These are phyloP conservation scores for Acholoe squamosa DNA, from an alignment of 2,888 invertebrate species.

Conservation along the genomic window DNA sequence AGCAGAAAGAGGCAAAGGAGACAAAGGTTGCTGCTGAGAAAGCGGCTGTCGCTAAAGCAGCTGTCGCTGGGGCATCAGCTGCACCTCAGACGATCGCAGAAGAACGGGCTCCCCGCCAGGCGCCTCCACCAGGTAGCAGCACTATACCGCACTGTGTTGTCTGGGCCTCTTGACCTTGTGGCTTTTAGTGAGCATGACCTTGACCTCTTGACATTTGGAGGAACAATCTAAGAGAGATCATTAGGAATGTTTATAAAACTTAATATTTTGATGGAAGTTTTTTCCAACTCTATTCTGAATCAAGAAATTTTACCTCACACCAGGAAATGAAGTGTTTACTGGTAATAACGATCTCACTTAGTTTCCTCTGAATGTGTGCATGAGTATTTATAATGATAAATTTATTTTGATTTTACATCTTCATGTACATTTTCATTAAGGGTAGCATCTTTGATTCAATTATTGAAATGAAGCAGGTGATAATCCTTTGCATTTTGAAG, in stretches of 20 bases:
- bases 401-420: neutral
- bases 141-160: slow-evolving; percentile 28
- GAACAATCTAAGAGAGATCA: neutral
- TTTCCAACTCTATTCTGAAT: neutral
- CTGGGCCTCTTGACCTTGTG: neutral
- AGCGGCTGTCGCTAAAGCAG: neutral
- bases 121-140: slow-evolving; percentile 51
- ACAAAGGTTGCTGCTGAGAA: neutral
- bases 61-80: neutral
- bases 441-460: neutral
- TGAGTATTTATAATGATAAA: neutral
- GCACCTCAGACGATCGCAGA: neutral
- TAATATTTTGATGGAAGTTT: too few species aligned
- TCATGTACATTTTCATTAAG: neutral
- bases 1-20: slow-evolving; percentile 8
- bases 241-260: neutral
- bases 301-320: neutral
- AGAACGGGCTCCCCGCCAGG: neutral
- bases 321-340: too few species aligned
- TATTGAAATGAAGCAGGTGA: too few species aligned
- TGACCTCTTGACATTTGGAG: neutral
- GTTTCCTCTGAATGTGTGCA: neutral
- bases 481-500: neutral
- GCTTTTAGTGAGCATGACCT: slow-evolving; percentile 23
- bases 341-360: neutral